Evolutionary conservation across 2,113 vertebrate species (phyloP).

Genomic region (Triplophysa siluroides): DNA sequence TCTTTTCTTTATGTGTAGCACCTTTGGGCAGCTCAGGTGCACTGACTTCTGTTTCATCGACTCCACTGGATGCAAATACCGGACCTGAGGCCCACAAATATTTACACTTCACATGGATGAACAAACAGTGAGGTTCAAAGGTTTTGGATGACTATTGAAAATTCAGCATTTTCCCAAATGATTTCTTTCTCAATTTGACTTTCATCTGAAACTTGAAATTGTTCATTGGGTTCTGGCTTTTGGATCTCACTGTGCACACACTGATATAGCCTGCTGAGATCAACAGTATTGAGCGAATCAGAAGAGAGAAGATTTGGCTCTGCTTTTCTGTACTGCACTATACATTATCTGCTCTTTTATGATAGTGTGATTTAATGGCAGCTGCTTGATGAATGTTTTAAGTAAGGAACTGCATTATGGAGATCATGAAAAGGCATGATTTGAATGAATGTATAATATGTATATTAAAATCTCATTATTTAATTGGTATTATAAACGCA

Average conservation of each 20-base stretch:
- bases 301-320: conserved; percentile 13
- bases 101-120: neutral
- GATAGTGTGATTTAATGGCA: conserved; percentile 11
- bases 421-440: neutral
- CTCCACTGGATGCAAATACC: conserved; percentile 93
- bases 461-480: conserved; percentile 11
- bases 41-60: conserved; percentile 87
- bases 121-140: neutral
- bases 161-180: too few relatives aligned
- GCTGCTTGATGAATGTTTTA: neutral
- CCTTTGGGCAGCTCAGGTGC: conserved; percentile 88
- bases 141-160: too few relatives aligned
- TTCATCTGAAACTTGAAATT: too few relatives aligned
- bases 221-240: too few relatives aligned
- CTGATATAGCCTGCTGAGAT: conserved; percentile 1
- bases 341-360: conserved; percentile 2
- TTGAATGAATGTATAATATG: conserved; percentile 28
- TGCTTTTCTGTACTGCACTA: neutral
- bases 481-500: conserved; percentile 14
- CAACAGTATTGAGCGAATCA: conserved; percentile 9
- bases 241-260: neutral
- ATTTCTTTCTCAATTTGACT: too few relatives aligned
- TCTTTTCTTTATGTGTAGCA: conserved; percentile 70
- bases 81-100: conserved; percentile 79
- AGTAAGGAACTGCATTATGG: neutral